Conservation (phyloP, 2,888 invertebrate genomes). For the Eupithecia centaureata region DNA sequence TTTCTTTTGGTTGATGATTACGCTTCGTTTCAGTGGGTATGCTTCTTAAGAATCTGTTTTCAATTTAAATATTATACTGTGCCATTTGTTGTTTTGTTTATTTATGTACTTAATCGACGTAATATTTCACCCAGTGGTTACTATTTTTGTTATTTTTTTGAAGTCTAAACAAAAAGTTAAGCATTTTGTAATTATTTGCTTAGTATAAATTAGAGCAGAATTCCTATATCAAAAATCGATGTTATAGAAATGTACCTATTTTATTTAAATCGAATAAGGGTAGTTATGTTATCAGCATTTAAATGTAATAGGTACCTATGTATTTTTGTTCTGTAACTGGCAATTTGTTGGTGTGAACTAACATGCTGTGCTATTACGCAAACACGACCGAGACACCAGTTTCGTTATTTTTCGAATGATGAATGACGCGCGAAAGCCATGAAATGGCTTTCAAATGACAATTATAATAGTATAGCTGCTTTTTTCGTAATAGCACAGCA, state of each 20-base stretch:
- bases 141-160: constrained; percentile 16
- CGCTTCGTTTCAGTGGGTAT: neutral
- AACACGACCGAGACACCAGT: too few relatives aligned
- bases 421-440: too few relatives aligned
- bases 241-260: neutral
- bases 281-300: neutral
- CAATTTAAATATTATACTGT: constrained; percentile 11
- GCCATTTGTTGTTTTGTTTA: constrained; percentile 9
- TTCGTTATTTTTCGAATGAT: too few relatives aligned
- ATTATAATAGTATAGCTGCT: too few relatives aligned
- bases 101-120: constrained; percentile 26
- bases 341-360: neutral
- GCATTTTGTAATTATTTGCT: neutral
- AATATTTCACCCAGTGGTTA: constrained; percentile 11
- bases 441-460: too few relatives aligned
- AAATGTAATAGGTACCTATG: too few relatives aligned
- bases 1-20: neutral
- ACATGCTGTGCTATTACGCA: too few relatives aligned
- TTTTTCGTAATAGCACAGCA: too few relatives aligned
- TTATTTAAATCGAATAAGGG: neutral
- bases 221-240: neutral
- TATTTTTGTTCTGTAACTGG: neutral
- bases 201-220: neutral
- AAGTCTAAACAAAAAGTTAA: constrained; percentile 11
- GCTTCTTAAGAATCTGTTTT: neutral